These are phyloP conservation scores for Heliothis virescens DNA, from an alignment of 1,140 invertebrate genomes.

Conservation along the genomic window DNA sequence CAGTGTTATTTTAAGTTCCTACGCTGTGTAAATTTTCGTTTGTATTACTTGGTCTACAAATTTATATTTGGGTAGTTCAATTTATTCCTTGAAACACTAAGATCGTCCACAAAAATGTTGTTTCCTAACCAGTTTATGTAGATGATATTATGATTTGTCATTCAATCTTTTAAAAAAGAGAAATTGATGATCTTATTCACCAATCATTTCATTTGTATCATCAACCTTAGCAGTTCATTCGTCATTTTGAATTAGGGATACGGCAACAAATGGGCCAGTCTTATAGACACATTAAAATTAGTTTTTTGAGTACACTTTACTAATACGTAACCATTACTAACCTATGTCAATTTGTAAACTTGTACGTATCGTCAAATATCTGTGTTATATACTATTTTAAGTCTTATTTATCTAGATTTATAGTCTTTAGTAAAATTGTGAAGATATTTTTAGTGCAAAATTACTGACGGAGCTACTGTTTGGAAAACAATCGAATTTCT, in stretches of 20 bases:
- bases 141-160: not conserved
- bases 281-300: not conserved
- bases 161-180: too few species aligned
- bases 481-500: too few species aligned
- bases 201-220: not conserved
- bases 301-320: not conserved
- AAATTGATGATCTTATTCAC: not conserved
- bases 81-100: too few species aligned
- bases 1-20: too few species aligned
- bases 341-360: conserved; percentile 64
- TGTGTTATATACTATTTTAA: conserved; percentile 77
- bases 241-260: not conserved
- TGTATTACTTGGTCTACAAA: too few species aligned
- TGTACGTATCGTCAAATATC: conserved; percentile 80
- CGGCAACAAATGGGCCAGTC: conserved; percentile 1
- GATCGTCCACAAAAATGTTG: not conserved
- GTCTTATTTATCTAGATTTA: conserved; percentile 62
- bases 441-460: conserved; percentile 22
- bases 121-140: not conserved
- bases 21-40: too few species aligned
- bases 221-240: not conserved
- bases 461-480: too few species aligned
- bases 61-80: too few species aligned
- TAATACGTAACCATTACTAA: conserved; percentile 53
- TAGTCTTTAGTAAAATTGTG: conserved; percentile 41